Evolutionary conservation across 2,113 vertebrate genomes (phyloP).

Genomic region (Indicator indicator): DNA sequence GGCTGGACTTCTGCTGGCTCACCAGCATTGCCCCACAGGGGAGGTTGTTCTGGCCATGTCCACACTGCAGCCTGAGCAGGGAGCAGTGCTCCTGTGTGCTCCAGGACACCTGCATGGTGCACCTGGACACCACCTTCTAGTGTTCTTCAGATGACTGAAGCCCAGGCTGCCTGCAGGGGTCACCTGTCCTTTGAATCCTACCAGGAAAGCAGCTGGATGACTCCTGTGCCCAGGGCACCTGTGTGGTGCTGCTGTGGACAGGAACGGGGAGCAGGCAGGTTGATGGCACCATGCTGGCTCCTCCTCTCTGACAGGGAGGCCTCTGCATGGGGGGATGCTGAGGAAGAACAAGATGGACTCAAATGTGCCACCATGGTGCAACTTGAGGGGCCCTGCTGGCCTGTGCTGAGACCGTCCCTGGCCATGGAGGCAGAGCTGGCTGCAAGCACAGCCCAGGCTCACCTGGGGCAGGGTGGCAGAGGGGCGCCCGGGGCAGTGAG

Average conservation of each 20-base stretch:
- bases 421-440: not conserved
- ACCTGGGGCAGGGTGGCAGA: not conserved
- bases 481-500: not conserved
- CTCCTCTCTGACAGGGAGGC: not conserved
- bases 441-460: rapidly evolving
- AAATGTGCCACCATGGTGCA: not conserved
- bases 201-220: not conserved
- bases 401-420: rapidly evolving
- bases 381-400: not conserved
- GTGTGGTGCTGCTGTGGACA: not conserved
- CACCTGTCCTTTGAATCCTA: not conserved
- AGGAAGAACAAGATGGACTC: not conserved
- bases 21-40: rapidly evolving
- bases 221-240: not conserved
- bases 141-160: not conserved
- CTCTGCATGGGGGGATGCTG: not conserved
- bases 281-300: not conserved
- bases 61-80: rapidly evolving
- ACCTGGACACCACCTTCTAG: not conserved
- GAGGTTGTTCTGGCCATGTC: not conserved
- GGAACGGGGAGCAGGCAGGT: not conserved
- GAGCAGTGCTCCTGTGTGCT: not conserved
- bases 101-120: no score
- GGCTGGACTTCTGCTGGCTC: not conserved
- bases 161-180: not conserved